Evolutionary conservation across 2,797 vertebrate species (phyloP).

Genomic region (Xiphorhynchus erythropygius): DNA sequence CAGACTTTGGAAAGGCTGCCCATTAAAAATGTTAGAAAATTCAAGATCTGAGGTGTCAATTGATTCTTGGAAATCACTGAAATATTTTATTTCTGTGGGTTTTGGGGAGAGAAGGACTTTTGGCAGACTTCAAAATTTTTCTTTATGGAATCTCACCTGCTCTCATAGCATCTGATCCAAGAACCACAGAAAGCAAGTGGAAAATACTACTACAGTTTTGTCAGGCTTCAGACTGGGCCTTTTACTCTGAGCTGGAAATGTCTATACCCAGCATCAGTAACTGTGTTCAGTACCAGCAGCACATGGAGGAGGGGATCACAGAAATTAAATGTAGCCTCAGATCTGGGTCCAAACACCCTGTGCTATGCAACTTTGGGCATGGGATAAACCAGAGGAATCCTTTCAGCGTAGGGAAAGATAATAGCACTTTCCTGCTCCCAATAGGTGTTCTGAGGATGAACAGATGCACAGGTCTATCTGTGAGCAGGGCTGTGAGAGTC

Average conservation of each 20-base stretch:
- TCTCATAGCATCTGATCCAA: neutral
- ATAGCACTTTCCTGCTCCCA: neutral
- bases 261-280: neutral
- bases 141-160: neutral
- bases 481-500: neutral
- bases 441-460: neutral
- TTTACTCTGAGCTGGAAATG: neutral
- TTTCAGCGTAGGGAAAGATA: neutral
- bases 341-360: neutral
- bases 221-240: neutral
- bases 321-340: neutral
- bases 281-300: rapidly evolving
- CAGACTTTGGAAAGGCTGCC: neutral
- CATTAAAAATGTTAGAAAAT: neutral
- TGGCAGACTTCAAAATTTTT: neutral
- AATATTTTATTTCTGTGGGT: neutral
- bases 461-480: rapidly evolving
- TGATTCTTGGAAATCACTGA: neutral
- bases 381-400: neutral
- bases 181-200: neutral
- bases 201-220: neutral
- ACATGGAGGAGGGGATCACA: rapidly evolving
- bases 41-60: neutral
- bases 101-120: neutral
- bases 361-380: neutral